Evolutionary conservation across 2,797 vertebrate genomes (phyloP).

Genomic region (Acanthornis magna): DNA sequence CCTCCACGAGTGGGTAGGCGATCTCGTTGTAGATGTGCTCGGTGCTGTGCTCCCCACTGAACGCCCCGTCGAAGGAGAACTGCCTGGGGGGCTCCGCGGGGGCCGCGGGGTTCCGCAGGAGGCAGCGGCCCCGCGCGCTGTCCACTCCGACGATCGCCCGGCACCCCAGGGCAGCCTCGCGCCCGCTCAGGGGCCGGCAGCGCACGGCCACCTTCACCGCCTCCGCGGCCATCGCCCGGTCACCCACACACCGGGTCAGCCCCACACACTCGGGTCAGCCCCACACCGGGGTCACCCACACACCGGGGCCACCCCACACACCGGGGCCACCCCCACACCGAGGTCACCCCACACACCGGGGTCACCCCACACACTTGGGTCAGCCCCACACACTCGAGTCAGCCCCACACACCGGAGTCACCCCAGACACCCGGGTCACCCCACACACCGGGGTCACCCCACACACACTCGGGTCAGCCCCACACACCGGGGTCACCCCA

Average conservation of each 20-base stretch:
- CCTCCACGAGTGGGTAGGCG: conserved; percentile 86
- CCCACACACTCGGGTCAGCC: rapidly evolving
- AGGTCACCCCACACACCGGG: too few relatives aligned
- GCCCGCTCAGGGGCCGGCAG: conserved; percentile 82
- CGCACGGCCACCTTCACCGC: conserved; percentile 86
- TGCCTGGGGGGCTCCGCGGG: conserved; percentile 82
- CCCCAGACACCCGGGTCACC: rapidly evolving
- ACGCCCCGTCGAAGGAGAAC: conserved; percentile 90
- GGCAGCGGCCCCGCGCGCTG: conserved; percentile 79
- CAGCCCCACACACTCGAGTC: not conserved
- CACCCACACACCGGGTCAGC: not conserved
- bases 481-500: too few relatives aligned
- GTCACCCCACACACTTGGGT: too few relatives aligned
- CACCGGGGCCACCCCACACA: not conserved
- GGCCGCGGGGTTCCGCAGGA: conserved; percentile 78
- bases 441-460: not conserved
- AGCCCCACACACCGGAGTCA: not conserved
- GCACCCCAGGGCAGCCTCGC: conserved; percentile 79
- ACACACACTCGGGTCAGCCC: not conserved
- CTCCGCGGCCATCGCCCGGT: conserved; percentile 76
- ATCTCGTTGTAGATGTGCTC: conserved; percentile 91
- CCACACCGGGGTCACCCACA: not conserved
- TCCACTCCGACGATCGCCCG: conserved; percentile 78
- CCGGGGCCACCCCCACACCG: too few relatives aligned
- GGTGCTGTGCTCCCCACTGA: conserved; percentile 80